Conservation (phyloP, 2,888 invertebrate species). For the Caenorhabditis wallacei region DNA sequence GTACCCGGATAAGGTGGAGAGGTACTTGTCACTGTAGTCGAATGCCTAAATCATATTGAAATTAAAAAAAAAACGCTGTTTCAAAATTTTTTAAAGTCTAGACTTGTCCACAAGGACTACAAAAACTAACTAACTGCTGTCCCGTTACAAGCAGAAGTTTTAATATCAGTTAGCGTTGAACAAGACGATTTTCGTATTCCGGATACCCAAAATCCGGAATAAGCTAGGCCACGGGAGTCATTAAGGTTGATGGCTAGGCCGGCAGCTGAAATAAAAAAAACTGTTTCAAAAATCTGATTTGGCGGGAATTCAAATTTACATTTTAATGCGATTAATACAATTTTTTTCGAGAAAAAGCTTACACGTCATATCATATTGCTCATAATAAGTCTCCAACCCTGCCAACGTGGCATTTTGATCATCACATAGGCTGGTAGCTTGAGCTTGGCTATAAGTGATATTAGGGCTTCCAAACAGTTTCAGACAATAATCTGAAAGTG, state of each 20-base stretch:
- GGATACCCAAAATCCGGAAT: slow-evolving; percentile 19
- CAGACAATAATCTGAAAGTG: slow-evolving; percentile 14
- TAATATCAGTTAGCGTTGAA: neutral
- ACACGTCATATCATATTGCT: neutral
- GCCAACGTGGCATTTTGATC: slow-evolving; percentile 10
- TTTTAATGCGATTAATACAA: too few species aligned
- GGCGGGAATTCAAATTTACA: neutral
- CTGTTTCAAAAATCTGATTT: neutral
- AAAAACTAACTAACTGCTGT: neutral
- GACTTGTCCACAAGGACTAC: neutral
- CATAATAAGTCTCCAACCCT: slow-evolving; percentile 22
- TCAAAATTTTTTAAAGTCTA: neutral
- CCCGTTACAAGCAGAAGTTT: neutral
- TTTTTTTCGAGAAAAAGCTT: too few species aligned
- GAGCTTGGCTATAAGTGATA: neutral
- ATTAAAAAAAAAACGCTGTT: neutral
- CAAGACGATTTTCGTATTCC: neutral
- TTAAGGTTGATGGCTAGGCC: neutral
- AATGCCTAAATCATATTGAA: neutral
- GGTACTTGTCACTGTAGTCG: slow-evolving; percentile 12
- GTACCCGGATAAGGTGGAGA: neutral
- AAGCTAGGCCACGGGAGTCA: neutral
- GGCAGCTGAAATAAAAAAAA: neutral
- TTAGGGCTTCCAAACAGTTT: neutral
- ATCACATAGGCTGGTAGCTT: neutral